Evolutionary conservation across 2,113 vertebrate genomes (phyloP), one percentile per base, ranked within the genome.

Genomic region (Hyperoodon ampullatus): DNA sequence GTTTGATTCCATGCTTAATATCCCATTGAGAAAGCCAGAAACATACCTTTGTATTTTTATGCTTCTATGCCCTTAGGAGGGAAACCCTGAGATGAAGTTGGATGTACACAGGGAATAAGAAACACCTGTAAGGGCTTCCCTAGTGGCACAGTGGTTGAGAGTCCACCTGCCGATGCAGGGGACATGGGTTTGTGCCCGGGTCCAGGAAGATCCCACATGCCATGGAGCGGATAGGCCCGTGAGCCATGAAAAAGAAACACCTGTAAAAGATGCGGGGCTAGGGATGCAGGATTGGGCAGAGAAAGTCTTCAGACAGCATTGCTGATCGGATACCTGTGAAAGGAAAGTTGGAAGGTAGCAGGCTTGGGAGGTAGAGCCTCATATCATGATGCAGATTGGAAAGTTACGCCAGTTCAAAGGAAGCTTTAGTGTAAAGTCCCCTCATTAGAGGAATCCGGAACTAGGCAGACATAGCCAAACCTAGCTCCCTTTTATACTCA

Each of bases 1-100:
- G 18, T 77, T 88, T 89, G 39, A 96, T 55, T 50, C 28, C 75
- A 44, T 72, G 78, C 33, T 92, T 96, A 85, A 53, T 83, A 87
- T 92, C 90, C 68, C 19, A 30, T 8, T 35, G 58, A 91, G 92
- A 72, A 85, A 96, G 14, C 58, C 63, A 23, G 80, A 92, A 84
- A 42, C 50, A 55, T 87, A 14, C 13, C 50, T 93, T 92, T 86
- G 42, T 4, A n/a, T 93, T 94, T 95, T 95, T 53, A 58, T 84
- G 35, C 39, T 60, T 58, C 44, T 65, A 0, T 65, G 50, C 50
- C 61, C 55, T 88, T 68, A 85, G 47, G 50, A 94, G 91, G 55
- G 60, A 90, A 88, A 90, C 28, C 2, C n/a, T 63, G 60, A 86
- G 47, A 74, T 83, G 55, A 87, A 60, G 12, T 58, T 42, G 63